phyloP scores from a whole-genome alignment of 2,113 vertebrate genomes.

The Phyllostomus discolor region DNA sequence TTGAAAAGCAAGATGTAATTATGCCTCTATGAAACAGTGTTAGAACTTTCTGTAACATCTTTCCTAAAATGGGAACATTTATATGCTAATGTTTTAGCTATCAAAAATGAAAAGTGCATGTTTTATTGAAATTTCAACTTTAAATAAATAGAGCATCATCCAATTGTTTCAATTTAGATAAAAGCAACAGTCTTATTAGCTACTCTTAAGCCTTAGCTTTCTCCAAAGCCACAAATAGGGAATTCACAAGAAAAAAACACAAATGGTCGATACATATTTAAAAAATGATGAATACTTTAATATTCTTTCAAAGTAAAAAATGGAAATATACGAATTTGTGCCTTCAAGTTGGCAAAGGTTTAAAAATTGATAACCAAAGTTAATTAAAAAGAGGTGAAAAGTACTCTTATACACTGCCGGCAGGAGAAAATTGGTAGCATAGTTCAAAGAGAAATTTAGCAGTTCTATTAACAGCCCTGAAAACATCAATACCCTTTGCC shows the following conservation, averaged over 20 bases:
- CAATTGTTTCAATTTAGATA: neutral
- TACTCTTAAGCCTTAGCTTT: slow-evolving; percentile 22
- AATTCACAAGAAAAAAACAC: neutral
- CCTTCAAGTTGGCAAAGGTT: neutral
- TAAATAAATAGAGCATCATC: neutral
- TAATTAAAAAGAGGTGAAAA: neutral
- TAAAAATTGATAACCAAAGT: neutral
- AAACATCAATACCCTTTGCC: neutral
- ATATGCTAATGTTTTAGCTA: slow-evolving; percentile 30
- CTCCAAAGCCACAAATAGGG: slow-evolving; percentile 21
- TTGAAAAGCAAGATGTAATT: neutral
- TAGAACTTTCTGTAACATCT: neutral
- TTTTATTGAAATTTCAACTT: slow-evolving; percentile 14
- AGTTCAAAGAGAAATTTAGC: neutral
- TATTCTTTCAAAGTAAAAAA: neutral
- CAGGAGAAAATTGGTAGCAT: neutral
- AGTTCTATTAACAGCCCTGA: neutral
- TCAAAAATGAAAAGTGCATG: slow-evolving; percentile 41
- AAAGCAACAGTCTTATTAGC: slow-evolving; percentile 12
- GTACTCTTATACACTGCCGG: neutral
- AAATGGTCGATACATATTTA: neutral
- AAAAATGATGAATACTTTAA: neutral
- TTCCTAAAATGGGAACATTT: neutral
- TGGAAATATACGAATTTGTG: neutral
- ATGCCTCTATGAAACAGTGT: neutral